A percentile compares a stretch with the other conserved stretches of the same genome.
Evolutionary conservation across 2,797 vertebrate genomes (phyloP).

Genomic region (Astyanax mexicanus): DNA sequence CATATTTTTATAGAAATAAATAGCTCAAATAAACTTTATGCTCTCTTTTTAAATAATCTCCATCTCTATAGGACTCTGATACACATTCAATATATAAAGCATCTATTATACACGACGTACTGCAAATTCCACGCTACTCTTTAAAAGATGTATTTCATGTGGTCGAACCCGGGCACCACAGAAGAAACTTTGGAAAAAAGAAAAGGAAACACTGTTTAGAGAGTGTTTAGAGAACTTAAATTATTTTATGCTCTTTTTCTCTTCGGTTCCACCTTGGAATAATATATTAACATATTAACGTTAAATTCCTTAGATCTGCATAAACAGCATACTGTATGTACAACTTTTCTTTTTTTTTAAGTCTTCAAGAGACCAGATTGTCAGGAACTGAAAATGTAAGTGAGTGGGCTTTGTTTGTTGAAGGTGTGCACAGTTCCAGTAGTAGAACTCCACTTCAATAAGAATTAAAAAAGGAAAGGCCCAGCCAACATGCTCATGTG

Average conservation of each 20-base stretch:
- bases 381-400: slow-evolving; percentile 74
- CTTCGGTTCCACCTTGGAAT: slow-evolving; percentile 68
- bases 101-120: slow-evolving; percentile 80
- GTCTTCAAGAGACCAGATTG: slow-evolving; percentile 80
- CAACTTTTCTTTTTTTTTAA: slow-evolving; percentile 70
- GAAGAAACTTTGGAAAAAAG: slow-evolving; percentile 23
- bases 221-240: background rate
- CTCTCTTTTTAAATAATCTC: slow-evolving; percentile 85
- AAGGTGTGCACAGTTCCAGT: slow-evolving; percentile 68
- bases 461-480: too few relatives aligned
- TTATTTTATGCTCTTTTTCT: slow-evolving; percentile 62
- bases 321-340: slow-evolving; percentile 73
- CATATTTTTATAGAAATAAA: slow-evolving; percentile 87
- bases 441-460: background rate
- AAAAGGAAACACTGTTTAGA: slow-evolving; percentile 62
- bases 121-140: slow-evolving; percentile 80
- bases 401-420: slow-evolving; percentile 18
- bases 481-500: too few relatives aligned
- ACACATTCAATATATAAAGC: slow-evolving; percentile 88
- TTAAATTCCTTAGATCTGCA: slow-evolving; percentile 62
- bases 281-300: slow-evolving; percentile 63
- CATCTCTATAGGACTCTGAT: slow-evolving; percentile 86
- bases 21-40: slow-evolving; percentile 82
- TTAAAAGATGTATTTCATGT: slow-evolving; percentile 46
- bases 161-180: slow-evolving; percentile 31